These are phyloP conservation scores for Scaptomyza caliginosa DNA, from an alignment of 2,888 invertebrate species.

Conservation along the genomic window DNA sequence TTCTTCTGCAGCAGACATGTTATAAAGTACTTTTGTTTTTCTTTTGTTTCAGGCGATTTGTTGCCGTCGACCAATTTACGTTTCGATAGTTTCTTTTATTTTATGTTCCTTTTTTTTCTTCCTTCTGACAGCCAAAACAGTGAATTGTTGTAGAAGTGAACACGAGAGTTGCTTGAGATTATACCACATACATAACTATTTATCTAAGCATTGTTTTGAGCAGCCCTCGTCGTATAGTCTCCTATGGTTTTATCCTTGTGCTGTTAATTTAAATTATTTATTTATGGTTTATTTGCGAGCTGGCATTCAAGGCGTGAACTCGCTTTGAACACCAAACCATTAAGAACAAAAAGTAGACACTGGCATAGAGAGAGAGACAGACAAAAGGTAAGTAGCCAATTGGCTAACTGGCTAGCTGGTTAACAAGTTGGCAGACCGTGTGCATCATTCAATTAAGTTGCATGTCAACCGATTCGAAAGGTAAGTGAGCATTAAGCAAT, in stretches of 20 bases:
- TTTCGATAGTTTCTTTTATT: constrained; percentile 56
- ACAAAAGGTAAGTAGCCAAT: constrained; percentile 30
- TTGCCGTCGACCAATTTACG: constrained; percentile 59
- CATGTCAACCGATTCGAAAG: constrained; percentile 33
- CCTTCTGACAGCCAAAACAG: constrained; percentile 60
- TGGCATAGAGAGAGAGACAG: not conserved
- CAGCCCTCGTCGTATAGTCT: too few species aligned
- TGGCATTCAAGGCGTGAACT: constrained; percentile 60
- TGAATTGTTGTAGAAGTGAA: constrained; percentile 31
- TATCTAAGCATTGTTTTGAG: too few species aligned
- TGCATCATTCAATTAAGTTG: constrained; percentile 57
- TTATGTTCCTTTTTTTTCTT: constrained; percentile 27
- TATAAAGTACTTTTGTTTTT: constrained; percentile 72
- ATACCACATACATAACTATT: too few species aligned
- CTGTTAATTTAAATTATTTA: constrained; percentile 72
- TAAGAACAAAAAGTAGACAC: not conserved
- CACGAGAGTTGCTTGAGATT: constrained; percentile 29
- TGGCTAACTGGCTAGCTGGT: constrained; percentile 20
- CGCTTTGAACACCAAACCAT: constrained; percentile 42
- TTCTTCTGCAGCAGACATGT: constrained; percentile 60
- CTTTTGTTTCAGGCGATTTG: constrained; percentile 69
- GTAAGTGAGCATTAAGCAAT: constrained; percentile 55
- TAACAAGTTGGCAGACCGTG: constrained; percentile 29
- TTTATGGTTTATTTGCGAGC: constrained; percentile 77
- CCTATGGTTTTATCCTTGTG: constrained; percentile 30